Percentiles rank a stretch among this genome's conserved stretches.
These are phyloP conservation scores for Stomorhina lunata DNA, from an alignment of 2,888 invertebrate species.

Conservation along the genomic window DNA sequence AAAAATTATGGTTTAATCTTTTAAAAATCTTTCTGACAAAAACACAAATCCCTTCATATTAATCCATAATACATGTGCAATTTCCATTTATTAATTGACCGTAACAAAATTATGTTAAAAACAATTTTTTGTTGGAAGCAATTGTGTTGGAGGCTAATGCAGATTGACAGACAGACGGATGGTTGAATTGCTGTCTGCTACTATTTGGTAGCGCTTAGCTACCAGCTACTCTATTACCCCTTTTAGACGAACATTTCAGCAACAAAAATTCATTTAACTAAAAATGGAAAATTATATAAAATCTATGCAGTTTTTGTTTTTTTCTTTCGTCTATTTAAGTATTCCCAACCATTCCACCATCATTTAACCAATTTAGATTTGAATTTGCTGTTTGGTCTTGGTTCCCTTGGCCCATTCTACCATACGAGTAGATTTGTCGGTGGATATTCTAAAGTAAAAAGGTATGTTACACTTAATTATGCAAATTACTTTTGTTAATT, in stretches of 20 bases:
- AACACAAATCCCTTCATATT: constrained; percentile 33
- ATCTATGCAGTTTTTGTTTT: background rate
- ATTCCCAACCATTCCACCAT: background rate
- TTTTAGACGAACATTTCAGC: background rate
- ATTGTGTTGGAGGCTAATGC: constrained; percentile 33
- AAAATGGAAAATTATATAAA: constrained; percentile 2
- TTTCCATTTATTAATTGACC: constrained; percentile 56
- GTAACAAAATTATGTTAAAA: constrained; percentile 36
- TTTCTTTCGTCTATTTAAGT: background rate
- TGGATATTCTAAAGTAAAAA: constrained; percentile 23
- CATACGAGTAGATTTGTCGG: background rate
- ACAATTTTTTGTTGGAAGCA: constrained; percentile 14
- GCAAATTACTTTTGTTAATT: constrained; percentile 62
- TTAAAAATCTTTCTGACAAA: constrained; percentile 26
- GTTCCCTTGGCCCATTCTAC: background rate
- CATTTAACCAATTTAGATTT: constrained; percentile 13
- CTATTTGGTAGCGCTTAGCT: background rate
- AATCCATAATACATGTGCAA: constrained; percentile 10
- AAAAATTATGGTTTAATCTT: constrained; percentile 47
- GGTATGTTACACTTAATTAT: constrained; percentile 56
- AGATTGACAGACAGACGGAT: background rate
- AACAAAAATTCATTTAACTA: constrained; percentile 9
- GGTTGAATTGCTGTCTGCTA: background rate
- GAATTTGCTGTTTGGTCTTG: background rate
- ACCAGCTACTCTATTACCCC: background rate